Base-by-base conservation (phyloP, 1,140 invertebrate genomes). In the Eciton burchellii region DNA sequence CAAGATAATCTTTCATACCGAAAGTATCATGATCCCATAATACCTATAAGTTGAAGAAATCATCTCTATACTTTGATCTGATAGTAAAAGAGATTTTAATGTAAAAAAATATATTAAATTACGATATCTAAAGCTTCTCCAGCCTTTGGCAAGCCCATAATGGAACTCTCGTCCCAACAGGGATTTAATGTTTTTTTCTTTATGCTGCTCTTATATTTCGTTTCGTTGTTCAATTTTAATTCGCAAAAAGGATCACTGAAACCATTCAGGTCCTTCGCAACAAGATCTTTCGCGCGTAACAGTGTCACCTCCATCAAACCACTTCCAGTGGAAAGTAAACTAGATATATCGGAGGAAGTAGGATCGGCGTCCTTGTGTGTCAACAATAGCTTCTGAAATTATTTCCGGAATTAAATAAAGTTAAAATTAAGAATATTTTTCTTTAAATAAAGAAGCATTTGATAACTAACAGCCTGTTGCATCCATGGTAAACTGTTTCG, bases 161-260 rank as follows among this genome's bases (percentile, higher is more conserved):
- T 95, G 1, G 94, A 94, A 76, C 91, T 94, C 83, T 95, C 95
- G 83, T 95, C 94, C 95, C 95, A 95, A 47, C 93, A 93, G 5
- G 95, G 95, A 86, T 94, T 94, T 63, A 95, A 85, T 0, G 95
- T 95, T 81, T 95, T 95, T 88, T 95, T 95, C 79, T 95, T 95
- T 5, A 95, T 93, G 62, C 91, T 93, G 21, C 94, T 95, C 59
- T 94, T 95, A 86, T 95, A 95, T 63, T 95, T 93, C 19, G 94
- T 94, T 71, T 95, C 94, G 24, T 94, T 94, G 49, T 94, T 94
- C 45, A 95, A 72, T 81, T 93, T 93, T 11, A 95, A 83, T 73
- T 94, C 94, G 89, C 94, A 95, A 73, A 94, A 95, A 19, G 95
- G 95, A 89, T 95, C 95, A 88, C 95, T 95, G 86, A 94, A 95